Evolutionary conservation across 2,888 invertebrate species (phyloP), one percentile per base, ranked within the genome.

Genomic region (Eutolmus rufibarbis): DNA sequence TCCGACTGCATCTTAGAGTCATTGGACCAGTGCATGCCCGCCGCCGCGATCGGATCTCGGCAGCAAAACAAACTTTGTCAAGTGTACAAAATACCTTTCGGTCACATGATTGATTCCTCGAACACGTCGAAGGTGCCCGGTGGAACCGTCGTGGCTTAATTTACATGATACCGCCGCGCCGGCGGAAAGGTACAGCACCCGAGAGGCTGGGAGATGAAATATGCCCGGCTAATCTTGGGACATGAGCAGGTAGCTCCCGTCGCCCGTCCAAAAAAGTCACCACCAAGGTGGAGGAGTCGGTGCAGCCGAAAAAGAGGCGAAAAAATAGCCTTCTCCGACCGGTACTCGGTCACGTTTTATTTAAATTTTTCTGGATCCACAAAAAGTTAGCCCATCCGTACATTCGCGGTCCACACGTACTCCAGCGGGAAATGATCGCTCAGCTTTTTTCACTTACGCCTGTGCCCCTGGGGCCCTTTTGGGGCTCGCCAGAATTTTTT

Each of bases 21-120:
- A 76, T 34, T 57, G 82, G 82, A 57, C 82, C 82, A 51, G 23
- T 28, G 23, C 16, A 46, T 40, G 46, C 46, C 46, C 51, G 51
- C 7, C 16, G 57, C 57, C 86, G 57, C 57, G 86, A 87, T 87
- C 87, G 34, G 78, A 86, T 87, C 86, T 86, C 40, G 74, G 76
- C 74, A 86, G 86, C 56, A 79, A 57, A 74, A 86, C 51, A 86
- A 86, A 88, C 88, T 88, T 86, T 88, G 88, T 88, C 88, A 88
- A 88, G 88, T 88, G 88, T 88, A 88, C 86, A 86, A 88, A 86
- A 85, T 86, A 86, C 88, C 85, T 86, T 88, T 88, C 88, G 88
- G 88, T 86, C 81, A 56, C 86, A 86, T 88, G 88, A 88, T 88
- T 88, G 88, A 88, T 88, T 88, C 81, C 76, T 57, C 81, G 86